Percentiles rank a stretch among this genome's conserved stretches.
Conservation (phyloP, 2,113 vertebrate genomes). For the Romanogobio albipinnatus region DNA sequence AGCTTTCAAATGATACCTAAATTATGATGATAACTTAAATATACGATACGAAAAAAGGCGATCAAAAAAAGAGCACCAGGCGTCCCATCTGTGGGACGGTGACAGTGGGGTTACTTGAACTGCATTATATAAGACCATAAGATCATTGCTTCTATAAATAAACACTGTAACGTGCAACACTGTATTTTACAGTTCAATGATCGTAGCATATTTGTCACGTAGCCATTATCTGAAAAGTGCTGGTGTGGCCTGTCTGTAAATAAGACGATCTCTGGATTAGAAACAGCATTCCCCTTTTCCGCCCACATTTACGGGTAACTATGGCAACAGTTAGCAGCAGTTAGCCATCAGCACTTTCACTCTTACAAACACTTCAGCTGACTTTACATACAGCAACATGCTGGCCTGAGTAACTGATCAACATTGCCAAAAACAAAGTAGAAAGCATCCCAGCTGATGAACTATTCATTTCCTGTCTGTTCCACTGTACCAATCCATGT, state of each 20-base stretch:
- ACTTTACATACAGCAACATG: not conserved
- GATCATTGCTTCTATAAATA: not conserved
- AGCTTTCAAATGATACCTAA: too few relatives aligned
- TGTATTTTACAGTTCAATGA: not conserved
- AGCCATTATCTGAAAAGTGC: conserved; percentile 25
- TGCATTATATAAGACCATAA: not conserved
- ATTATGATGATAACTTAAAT: too few relatives aligned
- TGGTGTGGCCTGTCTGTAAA: conserved; percentile 53
- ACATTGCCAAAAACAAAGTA: not conserved
- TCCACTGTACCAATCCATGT: not conserved
- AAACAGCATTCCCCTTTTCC: conserved; percentile 44
- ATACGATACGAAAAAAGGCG: too few relatives aligned
- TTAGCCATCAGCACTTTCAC: conserved; percentile 9
- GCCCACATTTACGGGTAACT: conserved; percentile 55
- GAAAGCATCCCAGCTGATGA: not conserved
- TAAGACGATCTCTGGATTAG: conserved; percentile 46
- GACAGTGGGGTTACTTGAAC: not conserved
- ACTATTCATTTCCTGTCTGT: conserved; percentile 1
- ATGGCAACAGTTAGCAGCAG: conserved; percentile 60
- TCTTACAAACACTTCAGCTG: not conserved
- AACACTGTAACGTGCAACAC: not conserved
- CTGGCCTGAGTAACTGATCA: not conserved
- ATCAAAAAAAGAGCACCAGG: too few relatives aligned
- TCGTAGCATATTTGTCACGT: not conserved
- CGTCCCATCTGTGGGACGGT: too few relatives aligned